Evolutionary conservation across 2,113 vertebrate species (phyloP).

Genomic region (Cephalopholis sonnerati): DNA sequence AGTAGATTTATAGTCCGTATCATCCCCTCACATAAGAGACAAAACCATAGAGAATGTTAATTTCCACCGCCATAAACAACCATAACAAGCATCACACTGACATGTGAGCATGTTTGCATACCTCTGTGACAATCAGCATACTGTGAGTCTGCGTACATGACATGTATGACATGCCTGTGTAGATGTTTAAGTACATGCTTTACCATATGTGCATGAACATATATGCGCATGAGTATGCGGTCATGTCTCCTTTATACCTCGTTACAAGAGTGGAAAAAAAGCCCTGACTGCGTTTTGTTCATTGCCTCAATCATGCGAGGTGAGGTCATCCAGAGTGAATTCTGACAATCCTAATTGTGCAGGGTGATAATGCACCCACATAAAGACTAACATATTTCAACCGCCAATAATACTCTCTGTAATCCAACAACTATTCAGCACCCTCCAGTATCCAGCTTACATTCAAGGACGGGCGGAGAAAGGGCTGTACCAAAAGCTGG

Average conservation of each 20-base stretch:
- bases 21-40: conserved; percentile 52
- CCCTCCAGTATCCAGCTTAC: conserved; percentile 46
- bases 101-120: conserved; percentile 46
- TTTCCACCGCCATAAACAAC: conserved; percentile 77
- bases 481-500: conserved; percentile 25
- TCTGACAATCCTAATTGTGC: conserved; percentile 70
- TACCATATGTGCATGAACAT: background rate
- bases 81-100: conserved; percentile 53
- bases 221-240: conserved; percentile 1
- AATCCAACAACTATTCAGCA: conserved; percentile 74
- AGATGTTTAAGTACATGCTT: background rate
- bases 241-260: conserved; percentile 24
- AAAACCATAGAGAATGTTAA: conserved; percentile 73
- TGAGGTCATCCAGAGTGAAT: conserved; percentile 69
- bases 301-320: conserved; percentile 12
- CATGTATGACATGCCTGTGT: conserved; percentile 14
- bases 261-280: conserved; percentile 23
- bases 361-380: conserved; percentile 68
- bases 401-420: conserved; percentile 40
- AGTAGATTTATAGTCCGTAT: conserved; percentile 67
- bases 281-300: conserved; percentile 1
- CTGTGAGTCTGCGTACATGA: conserved; percentile 17
- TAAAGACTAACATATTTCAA: conserved; percentile 69
- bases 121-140: conserved; percentile 18
- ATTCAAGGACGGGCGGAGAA: conserved; percentile 56